phyloP scores from a whole-genome alignment of 1,140 invertebrate species.

The Platyscapa corneri region DNA sequence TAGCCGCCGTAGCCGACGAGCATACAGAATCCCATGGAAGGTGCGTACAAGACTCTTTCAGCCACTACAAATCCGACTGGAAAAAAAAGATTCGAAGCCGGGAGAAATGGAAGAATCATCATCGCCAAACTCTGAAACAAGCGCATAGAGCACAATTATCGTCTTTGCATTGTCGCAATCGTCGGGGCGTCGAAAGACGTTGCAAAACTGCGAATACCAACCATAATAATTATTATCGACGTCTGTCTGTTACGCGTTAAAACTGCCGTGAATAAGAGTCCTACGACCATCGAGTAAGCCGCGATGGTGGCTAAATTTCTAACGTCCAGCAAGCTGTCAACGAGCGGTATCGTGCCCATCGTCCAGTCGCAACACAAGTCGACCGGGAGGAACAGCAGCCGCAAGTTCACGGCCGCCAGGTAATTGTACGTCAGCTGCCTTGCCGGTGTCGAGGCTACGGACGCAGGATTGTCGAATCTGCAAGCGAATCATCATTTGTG shows the following conservation, averaged over 20 bases:
- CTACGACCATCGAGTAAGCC: conserved; percentile 80
- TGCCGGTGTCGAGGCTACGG: conserved; percentile 83
- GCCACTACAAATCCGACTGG: conserved; percentile 98
- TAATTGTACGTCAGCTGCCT: conserved; percentile 96
- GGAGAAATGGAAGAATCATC: conserved; percentile 93
- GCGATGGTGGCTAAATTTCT: conserved; percentile 90
- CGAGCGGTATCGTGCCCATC: conserved; percentile 95
- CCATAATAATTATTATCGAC: conserved; percentile 88
- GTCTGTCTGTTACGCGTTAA: conserved; percentile 79
- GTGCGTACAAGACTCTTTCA: conserved; percentile 95
- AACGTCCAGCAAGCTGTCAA: conserved; percentile 85
- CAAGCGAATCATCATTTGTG: conserved; percentile 54
- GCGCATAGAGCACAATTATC: not conserved
- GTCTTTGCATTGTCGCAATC: too few relatives aligned
- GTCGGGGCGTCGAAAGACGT: too few relatives aligned
- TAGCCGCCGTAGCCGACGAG: conserved; percentile 88
- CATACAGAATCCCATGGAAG: conserved; percentile 98
- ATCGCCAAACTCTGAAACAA: conserved; percentile 85
- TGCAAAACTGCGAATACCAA: not conserved
- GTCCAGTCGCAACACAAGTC: conserved; percentile 98
- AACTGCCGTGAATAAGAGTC: conserved; percentile 80
- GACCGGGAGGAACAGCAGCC: conserved; percentile 91
- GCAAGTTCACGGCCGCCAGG: conserved; percentile 91
- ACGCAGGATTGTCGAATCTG: conserved; percentile 95
- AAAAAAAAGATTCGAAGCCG: conserved; percentile 97